Conservation (phyloP, 2,888 invertebrate genomes). For the Eurytoma adleriae region DNA sequence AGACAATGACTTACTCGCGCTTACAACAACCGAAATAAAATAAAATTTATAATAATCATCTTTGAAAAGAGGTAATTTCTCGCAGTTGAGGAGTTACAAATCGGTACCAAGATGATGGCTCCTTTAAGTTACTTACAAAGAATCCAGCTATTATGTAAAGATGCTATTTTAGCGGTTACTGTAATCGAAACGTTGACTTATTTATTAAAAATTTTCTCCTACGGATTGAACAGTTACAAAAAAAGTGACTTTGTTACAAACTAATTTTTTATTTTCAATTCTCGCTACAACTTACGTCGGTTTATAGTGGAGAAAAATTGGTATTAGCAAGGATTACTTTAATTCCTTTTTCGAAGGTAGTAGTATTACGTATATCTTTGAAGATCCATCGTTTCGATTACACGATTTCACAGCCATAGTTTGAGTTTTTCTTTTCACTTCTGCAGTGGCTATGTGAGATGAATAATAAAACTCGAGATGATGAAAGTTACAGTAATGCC, state of each 20-base stretch:
- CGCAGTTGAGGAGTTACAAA: too few species aligned
- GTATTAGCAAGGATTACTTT: neutral
- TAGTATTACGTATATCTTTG: conserved; percentile 23
- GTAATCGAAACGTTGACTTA: conserved; percentile 52
- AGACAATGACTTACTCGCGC: conserved; percentile 13
- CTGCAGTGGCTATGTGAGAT: conserved; percentile 46
- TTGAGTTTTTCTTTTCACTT: conserved; percentile 34
- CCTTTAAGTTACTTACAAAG: neutral
- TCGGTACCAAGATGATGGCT: neutral
- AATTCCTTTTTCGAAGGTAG: neutral
- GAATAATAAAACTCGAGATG: conserved; percentile 19
- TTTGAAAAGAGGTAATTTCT: too few species aligned
- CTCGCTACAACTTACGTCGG: neutral
- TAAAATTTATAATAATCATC: neutral
- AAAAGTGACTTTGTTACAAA: neutral
- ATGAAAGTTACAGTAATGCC: neutral
- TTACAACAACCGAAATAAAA: neutral
- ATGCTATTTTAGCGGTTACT: conserved; percentile 24
- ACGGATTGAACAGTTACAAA: too few species aligned
- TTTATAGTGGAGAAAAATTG: conserved; percentile 29
- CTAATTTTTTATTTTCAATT: too few species aligned
- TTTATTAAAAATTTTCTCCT: neutral
- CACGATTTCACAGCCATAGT: conserved; percentile 54
- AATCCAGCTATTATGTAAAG: conserved; percentile 19
- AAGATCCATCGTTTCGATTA: conserved; percentile 51